phyloP scores from a whole-genome alignment of 2,797 vertebrate species.

The Florisuga fusca region DNA sequence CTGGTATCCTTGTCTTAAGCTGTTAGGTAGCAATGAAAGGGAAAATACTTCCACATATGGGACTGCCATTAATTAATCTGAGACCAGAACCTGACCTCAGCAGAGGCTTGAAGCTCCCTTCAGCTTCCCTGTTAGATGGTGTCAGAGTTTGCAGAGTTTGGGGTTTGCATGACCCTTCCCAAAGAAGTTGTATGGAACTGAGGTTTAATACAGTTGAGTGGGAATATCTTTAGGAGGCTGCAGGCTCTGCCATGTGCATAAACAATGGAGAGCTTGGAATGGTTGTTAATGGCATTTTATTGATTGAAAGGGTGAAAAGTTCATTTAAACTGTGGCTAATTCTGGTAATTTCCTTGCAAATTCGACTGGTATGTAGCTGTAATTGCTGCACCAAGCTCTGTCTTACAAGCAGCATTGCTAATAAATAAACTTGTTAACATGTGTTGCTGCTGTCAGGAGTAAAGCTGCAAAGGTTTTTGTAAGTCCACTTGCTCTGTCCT shows the following conservation, averaged over 20 bases:
- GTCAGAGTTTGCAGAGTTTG: background rate
- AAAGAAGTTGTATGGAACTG: background rate
- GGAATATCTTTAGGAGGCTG: background rate
- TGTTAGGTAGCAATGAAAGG: background rate
- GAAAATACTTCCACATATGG: background rate
- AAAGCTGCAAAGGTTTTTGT: background rate
- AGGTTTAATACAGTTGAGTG: background rate
- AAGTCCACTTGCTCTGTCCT: background rate
- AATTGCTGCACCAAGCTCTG: background rate
- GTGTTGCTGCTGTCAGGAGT: background rate
- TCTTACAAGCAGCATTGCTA: background rate
- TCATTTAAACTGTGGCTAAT: background rate
- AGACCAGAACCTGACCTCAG: background rate
- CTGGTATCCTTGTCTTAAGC: background rate
- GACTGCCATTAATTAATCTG: background rate
- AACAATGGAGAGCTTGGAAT: background rate
- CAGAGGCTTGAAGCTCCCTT: background rate
- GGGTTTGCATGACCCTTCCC: background rate
- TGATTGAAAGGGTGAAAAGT: background rate
- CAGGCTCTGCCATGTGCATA: background rate
- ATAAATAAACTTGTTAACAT: background rate
- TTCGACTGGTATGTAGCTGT: background rate
- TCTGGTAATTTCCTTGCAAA: slow-evolving; percentile 18
- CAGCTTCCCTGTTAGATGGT: background rate
- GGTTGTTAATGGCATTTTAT: background rate